A percentile compares a stretch with the other conserved stretches of the same genome.
Conservation (phyloP, 2,797 vertebrate species). For the Toxotes lorentzi region DNA sequence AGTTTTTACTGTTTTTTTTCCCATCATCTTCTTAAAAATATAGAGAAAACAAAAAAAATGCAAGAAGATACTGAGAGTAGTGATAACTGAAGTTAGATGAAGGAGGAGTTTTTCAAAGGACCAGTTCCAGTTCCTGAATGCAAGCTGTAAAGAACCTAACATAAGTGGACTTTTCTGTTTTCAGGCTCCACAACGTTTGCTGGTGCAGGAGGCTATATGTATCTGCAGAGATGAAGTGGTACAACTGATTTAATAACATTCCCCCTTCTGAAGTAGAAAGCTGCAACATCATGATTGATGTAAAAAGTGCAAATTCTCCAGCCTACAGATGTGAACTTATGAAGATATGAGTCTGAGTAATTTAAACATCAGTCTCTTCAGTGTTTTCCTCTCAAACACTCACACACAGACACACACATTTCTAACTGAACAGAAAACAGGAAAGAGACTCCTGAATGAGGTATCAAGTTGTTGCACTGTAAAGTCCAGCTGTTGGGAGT, state of each 20-base stretch:
- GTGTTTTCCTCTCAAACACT: conserved; percentile 13
- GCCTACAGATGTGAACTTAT: background rate
- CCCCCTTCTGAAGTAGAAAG: background rate
- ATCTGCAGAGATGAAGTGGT: background rate
- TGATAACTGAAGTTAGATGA: background rate
- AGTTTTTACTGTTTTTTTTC: background rate
- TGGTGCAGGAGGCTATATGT: background rate
- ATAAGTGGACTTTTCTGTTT: background rate
- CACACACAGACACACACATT: conserved; percentile 17
- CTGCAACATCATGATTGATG: background rate
- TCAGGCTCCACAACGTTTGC: background rate
- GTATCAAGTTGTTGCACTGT: conserved; percentile 62
- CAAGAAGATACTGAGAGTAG: conserved; percentile 1
- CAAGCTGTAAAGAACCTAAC: too few relatives aligned
- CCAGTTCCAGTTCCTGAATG: background rate
- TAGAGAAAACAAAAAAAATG: background rate
- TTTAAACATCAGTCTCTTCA: conserved; percentile 8
- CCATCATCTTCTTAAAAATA: background rate
- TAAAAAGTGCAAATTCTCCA: background rate
- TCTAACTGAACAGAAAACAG: conserved; percentile 57
- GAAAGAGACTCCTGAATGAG: conserved; percentile 69
- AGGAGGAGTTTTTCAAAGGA: background rate
- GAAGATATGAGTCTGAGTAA: background rate
- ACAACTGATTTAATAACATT: background rate
- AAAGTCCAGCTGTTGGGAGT: conserved; percentile 77